Evolutionary conservation across 1,140 invertebrate genomes (phyloP).

Genomic region (Penaeus chinensis): DNA sequence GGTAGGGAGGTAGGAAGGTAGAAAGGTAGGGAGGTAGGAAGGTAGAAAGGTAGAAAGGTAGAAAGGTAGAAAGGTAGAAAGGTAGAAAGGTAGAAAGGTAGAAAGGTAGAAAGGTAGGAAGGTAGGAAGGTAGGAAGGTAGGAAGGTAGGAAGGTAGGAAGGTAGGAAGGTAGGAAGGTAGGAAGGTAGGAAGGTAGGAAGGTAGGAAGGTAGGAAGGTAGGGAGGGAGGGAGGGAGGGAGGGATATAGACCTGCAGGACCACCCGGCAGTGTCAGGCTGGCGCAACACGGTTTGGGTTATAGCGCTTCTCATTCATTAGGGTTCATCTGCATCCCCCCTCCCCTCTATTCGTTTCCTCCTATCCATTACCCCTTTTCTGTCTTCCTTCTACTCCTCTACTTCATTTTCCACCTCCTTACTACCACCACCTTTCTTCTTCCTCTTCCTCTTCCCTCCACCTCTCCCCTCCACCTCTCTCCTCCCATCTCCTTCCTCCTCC

Average conservation of each 20-base stretch:
- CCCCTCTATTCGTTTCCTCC: too few species aligned
- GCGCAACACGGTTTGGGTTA: too few species aligned
- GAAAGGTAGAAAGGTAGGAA: background rate
- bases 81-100: background rate
- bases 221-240: background rate
- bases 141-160: background rate
- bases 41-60: background rate
- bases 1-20: background rate
- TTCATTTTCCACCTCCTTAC: too few species aligned
- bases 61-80: background rate
- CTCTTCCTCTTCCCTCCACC: too few species aligned
- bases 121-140: background rate
- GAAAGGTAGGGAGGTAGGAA: background rate
- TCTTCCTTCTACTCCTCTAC: too few species aligned
- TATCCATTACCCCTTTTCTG: too few species aligned
- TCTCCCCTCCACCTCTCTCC: too few species aligned
- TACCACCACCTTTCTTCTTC: too few species aligned
- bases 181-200: background rate
- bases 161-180: background rate
- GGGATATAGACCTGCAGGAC: background rate
- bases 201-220: background rate
- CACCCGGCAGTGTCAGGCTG: too few species aligned
- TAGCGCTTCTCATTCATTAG: too few species aligned
- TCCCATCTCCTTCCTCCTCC: too few species aligned
- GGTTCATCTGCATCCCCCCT: too few species aligned